Evolutionary conservation across 2,888 invertebrate genomes (phyloP).

Genomic region (Cerastis leucographa): DNA sequence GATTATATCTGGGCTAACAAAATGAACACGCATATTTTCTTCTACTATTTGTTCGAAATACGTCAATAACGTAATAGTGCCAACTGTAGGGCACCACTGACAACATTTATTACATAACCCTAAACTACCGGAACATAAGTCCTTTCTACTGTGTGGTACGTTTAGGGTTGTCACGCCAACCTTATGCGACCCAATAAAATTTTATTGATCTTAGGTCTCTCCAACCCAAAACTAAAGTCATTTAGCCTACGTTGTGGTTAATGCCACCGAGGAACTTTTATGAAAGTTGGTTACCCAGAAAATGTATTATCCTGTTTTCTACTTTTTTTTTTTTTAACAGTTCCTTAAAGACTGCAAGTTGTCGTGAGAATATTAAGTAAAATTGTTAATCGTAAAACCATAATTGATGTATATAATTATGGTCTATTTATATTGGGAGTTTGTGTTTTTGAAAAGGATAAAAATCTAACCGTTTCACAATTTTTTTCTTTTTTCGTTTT

Average conservation of each 20-base stretch:
- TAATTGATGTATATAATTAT: neutral
- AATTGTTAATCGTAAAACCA: neutral
- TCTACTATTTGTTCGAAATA: constrained; percentile 27
- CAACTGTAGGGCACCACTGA: constrained; percentile 24
- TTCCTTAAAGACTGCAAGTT: neutral
- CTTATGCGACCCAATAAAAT: constrained; percentile 64
- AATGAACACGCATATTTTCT: constrained; percentile 13
- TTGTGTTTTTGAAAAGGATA: neutral
- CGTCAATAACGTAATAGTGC: constrained; percentile 33
- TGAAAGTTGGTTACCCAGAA: constrained; percentile 39
- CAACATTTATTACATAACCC: constrained; percentile 48
- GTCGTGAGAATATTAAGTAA: neutral
- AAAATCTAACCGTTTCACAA: neutral
- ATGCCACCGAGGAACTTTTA: constrained; percentile 50
- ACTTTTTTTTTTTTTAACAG: constrained; percentile 11
- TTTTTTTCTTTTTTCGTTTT: neutral
- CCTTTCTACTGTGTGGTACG: constrained; percentile 40
- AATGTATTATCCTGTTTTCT: constrained; percentile 31
- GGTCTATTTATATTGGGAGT: neutral
- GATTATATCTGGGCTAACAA: neutral
- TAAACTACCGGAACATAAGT: constrained; percentile 40
- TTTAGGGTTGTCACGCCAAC: constrained; percentile 58
- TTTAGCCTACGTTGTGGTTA: constrained; percentile 56
- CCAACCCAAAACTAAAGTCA: constrained; percentile 62
- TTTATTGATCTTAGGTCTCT: constrained; percentile 63